Percentiles rank a stretch among this genome's conserved stretches.
phyloP scores from a whole-genome alignment of 2,888 invertebrate genomes.

The Phragmatobia fuliginosa region DNA sequence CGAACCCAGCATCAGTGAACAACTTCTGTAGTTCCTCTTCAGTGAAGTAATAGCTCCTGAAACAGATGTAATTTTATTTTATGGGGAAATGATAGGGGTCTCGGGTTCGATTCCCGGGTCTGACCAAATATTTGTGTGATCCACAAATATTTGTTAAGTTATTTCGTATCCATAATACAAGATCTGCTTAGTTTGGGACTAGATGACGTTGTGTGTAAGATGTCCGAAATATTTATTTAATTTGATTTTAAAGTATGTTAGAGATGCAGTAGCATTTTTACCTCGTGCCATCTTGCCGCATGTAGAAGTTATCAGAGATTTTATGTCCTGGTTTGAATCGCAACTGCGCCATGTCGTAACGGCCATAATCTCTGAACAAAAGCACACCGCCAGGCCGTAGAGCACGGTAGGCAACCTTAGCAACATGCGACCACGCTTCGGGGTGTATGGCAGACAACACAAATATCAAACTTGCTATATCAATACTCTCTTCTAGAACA shows the following conservation, averaged over 20 bases:
- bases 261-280: slow-evolving; percentile 51
- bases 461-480: slow-evolving; percentile 96
- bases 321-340: slow-evolving; percentile 97
- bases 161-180: too few relatives aligned
- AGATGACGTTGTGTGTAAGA: too few relatives aligned
- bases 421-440: slow-evolving; percentile 89
- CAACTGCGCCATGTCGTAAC: slow-evolving; percentile 98
- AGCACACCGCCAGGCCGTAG: slow-evolving; percentile 92
- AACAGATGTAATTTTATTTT: neutral
- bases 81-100: too few relatives aligned
- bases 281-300: slow-evolving; percentile 98
- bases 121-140: too few relatives aligned
- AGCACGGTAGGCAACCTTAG: slow-evolving; percentile 88
- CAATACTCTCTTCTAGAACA: slow-evolving; percentile 84
- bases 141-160: too few relatives aligned
- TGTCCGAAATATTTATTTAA: too few relatives aligned
- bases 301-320: slow-evolving; percentile 96
- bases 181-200: too few relatives aligned
- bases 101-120: too few relatives aligned
- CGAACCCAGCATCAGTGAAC: slow-evolving; percentile 90
- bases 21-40: slow-evolving; percentile 89
- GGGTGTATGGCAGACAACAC: slow-evolving; percentile 98
- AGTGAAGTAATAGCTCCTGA: slow-evolving; percentile 93
- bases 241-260: neutral
- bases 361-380: slow-evolving; percentile 96